Conservation (phyloP, 2,888 invertebrate species). For the Nomada fucata region DNA sequence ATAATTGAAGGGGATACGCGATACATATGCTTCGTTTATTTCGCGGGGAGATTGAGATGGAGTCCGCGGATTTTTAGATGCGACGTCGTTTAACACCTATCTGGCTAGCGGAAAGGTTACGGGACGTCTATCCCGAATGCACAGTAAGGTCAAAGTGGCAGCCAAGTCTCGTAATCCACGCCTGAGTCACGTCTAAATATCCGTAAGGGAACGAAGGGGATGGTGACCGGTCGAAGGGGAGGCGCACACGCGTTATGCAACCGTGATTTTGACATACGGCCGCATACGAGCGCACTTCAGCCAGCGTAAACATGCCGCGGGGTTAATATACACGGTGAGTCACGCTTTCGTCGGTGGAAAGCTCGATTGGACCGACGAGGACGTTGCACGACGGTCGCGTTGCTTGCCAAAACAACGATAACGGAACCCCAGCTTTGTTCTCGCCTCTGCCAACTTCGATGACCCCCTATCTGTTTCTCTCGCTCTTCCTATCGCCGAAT, state of each 20-base stretch:
- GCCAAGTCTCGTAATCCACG: conserved; percentile 70
- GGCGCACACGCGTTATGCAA: conserved; percentile 70
- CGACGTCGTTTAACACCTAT: no score
- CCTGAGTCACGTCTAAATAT: conserved; percentile 74
- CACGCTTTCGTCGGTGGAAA: conserved; percentile 59
- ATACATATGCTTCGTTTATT: no score
- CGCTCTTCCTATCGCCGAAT: background rate
- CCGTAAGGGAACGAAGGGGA: conserved; percentile 42
- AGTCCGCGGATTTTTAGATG: no score
- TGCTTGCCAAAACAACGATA: conserved; percentile 49
- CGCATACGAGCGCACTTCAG: conserved; percentile 51
- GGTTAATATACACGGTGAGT: conserved; percentile 72
- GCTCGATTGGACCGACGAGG: conserved; percentile 45
- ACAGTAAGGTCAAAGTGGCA: conserved; percentile 68
- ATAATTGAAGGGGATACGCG: no score
- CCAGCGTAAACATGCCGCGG: conserved; percentile 71
- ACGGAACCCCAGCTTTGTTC: background rate
- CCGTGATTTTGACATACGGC: conserved; percentile 75
- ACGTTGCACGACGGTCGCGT: conserved; percentile 22
- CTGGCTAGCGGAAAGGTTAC: background rate
- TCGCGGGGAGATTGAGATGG: no score
- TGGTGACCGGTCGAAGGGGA: conserved; percentile 25
- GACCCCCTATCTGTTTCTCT: background rate
- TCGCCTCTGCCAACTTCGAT: background rate
- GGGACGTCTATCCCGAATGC: conserved; percentile 14